phyloP scores from a whole-genome alignment of 2,888 invertebrate genomes.

The Hypselothyrea guttata region DNA sequence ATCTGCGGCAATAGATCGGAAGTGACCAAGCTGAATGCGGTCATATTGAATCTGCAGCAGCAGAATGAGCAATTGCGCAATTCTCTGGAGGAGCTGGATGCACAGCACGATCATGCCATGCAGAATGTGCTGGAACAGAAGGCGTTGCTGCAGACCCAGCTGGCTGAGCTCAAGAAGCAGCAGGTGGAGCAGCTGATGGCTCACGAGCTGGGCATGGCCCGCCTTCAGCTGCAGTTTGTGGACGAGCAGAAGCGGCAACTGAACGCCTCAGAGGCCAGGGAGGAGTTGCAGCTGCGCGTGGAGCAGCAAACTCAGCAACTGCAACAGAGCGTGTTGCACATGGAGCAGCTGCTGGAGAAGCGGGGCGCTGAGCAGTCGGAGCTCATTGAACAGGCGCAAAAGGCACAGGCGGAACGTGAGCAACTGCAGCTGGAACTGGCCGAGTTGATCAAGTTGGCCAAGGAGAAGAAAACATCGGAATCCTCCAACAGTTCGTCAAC shows the following conservation, averaged over 20 bases:
- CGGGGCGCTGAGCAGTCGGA: constrained; percentile 73
- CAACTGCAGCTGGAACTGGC: constrained; percentile 73
- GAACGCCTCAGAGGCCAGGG: constrained; percentile 45
- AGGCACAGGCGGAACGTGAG: constrained; percentile 70
- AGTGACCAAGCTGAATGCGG: constrained; percentile 78
- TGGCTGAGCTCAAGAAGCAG: constrained; percentile 81
- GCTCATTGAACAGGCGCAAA: constrained; percentile 73
- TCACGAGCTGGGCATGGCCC: constrained; percentile 66
- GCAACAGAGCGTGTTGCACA: constrained; percentile 58
- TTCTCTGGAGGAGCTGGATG: constrained; percentile 88
- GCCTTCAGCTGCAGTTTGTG: constrained; percentile 57
- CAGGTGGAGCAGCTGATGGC: constrained; percentile 67
- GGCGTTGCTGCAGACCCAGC: constrained; percentile 84
- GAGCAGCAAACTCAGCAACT: constrained; percentile 72
- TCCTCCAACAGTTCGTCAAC: constrained; percentile 72
- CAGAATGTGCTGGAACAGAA: constrained; percentile 84
- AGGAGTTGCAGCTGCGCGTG: constrained; percentile 60
- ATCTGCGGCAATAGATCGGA: constrained; percentile 15
- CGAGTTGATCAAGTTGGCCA: constrained; percentile 55
- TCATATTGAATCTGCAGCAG: constrained; percentile 82
- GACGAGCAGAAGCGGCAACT: constrained; percentile 47
- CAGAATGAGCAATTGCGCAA: constrained; percentile 83
- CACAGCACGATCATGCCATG: constrained; percentile 88
- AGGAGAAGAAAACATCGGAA: constrained; percentile 77
- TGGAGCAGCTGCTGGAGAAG: constrained; percentile 74